Percentiles rank a stretch among this genome's conserved stretches.
Evolutionary conservation across 1,140 invertebrate genomes (phyloP).

Genomic region (Bombus picipes): DNA sequence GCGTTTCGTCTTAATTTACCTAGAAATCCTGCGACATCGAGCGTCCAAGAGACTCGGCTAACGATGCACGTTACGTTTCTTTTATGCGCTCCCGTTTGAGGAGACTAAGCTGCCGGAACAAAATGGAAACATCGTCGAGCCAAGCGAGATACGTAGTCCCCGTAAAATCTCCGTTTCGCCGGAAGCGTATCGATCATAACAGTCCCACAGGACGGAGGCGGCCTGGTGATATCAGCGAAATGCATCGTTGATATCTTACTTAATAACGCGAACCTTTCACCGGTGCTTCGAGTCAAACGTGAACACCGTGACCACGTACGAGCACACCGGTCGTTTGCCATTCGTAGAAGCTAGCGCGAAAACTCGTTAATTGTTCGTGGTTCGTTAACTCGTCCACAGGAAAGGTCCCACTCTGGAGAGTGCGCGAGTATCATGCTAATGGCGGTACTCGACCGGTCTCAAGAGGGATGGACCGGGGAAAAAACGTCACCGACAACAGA

Average conservation of each 20-base stretch:
- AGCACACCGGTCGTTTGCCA: background rate
- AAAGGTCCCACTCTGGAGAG: background rate
- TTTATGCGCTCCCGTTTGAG: constrained; percentile 5
- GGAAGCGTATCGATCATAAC: constrained; percentile 36
- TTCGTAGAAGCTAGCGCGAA: constrained; percentile 30
- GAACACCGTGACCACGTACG: constrained; percentile 6
- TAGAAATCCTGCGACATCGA: background rate
- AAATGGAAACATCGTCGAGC: constrained; percentile 3
- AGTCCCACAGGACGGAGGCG: background rate
- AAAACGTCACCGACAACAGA: background rate
- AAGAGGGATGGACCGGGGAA: background rate
- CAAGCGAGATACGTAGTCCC: too few species aligned
- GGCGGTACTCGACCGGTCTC: background rate
- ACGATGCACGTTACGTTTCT: constrained; percentile 15
- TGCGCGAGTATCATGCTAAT: constrained; percentile 25
- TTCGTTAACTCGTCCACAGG: constrained; percentile 36
- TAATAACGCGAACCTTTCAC: constrained; percentile 43
- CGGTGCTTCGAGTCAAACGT: background rate
- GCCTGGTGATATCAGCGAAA: background rate
- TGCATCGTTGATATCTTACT: constrained; percentile 40
- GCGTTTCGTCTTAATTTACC: too few species aligned
- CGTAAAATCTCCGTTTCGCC: background rate
- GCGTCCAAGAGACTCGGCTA: background rate
- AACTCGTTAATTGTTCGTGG: constrained; percentile 52
- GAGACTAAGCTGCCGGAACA: constrained; percentile 5